phyloP scores from a whole-genome alignment of 2,113 vertebrate species.

The Gnathonemus echidnorhynchus region DNA sequence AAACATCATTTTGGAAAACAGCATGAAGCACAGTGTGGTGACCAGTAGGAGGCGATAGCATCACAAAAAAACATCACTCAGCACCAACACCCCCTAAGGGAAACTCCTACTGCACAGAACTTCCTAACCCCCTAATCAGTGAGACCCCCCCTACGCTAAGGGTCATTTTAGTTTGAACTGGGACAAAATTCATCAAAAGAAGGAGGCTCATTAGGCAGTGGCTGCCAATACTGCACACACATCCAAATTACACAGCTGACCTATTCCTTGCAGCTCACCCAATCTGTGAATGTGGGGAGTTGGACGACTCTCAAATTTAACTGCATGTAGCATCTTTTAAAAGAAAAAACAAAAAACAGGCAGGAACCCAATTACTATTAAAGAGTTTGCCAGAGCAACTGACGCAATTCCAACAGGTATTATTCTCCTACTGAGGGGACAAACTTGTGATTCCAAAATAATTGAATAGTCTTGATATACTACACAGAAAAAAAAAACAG shows the following conservation, averaged over 20 bases:
- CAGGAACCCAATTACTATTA: background rate
- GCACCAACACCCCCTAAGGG: background rate
- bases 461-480: background rate
- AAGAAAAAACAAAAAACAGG: background rate
- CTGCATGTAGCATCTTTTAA: background rate
- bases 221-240: background rate
- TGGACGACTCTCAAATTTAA: background rate
- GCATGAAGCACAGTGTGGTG: background rate
- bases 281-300: background rate
- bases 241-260: background rate
- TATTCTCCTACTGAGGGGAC: background rate
- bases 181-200: background rate
- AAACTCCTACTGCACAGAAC: background rate
- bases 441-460: background rate
- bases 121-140: background rate
- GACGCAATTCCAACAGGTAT: background rate
- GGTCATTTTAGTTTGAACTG: background rate
- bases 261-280: background rate
- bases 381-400: background rate
- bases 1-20: background rate
- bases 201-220: background rate
- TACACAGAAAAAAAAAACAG: background rate
- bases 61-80: background rate
- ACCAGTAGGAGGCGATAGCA: background rate
- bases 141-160: background rate